Conservation (phyloP, 2,797 vertebrate species). For the Macroramphosus scolopax region DNA sequence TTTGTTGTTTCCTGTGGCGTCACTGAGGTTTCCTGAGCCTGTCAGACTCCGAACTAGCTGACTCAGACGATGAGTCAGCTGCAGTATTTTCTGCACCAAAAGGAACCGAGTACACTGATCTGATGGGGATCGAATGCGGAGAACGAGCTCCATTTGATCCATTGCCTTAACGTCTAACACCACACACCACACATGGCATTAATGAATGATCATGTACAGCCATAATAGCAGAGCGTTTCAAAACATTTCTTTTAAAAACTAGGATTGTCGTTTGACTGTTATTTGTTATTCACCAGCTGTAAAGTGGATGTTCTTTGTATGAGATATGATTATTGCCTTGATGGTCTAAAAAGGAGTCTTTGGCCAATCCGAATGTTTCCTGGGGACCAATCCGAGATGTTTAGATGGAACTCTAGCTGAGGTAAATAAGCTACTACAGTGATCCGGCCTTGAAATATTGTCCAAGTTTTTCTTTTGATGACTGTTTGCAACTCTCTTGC, state of each 20-base stretch:
- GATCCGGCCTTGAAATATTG: slow-evolving; percentile 46
- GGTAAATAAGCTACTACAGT: slow-evolving; percentile 46
- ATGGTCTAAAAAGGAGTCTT: slow-evolving; percentile 39
- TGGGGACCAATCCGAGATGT: slow-evolving; percentile 37
- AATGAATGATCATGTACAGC: slow-evolving; percentile 43
- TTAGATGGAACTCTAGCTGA: slow-evolving; percentile 49
- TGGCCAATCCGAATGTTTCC: slow-evolving; percentile 54
- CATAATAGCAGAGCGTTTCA: slow-evolving; percentile 53
- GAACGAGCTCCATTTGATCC: slow-evolving; percentile 12
- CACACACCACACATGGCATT: slow-evolving; percentile 40
- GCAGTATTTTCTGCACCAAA: slow-evolving; percentile 52
- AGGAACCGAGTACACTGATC: slow-evolving; percentile 24
- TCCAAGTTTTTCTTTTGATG: slow-evolving; percentile 27
- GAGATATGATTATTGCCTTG: slow-evolving; percentile 48
- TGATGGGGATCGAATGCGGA: slow-evolving; percentile 13
- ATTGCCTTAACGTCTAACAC: slow-evolving; percentile 65
- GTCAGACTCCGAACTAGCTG: slow-evolving; percentile 35
- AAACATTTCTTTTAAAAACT: slow-evolving; percentile 44
- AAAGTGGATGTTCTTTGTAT: slow-evolving; percentile 42
- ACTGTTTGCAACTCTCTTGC: slow-evolving; percentile 25
- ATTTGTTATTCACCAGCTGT: slow-evolving; percentile 61
- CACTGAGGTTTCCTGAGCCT: slow-evolving; percentile 26
- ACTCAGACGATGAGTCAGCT: slow-evolving; percentile 28
- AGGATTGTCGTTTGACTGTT: slow-evolving; percentile 57
- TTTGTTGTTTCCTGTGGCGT: slow-evolving; percentile 29